Base-by-base conservation (phyloP, 2,888 invertebrate species). In the Minunthozetes semirufus region DNA sequence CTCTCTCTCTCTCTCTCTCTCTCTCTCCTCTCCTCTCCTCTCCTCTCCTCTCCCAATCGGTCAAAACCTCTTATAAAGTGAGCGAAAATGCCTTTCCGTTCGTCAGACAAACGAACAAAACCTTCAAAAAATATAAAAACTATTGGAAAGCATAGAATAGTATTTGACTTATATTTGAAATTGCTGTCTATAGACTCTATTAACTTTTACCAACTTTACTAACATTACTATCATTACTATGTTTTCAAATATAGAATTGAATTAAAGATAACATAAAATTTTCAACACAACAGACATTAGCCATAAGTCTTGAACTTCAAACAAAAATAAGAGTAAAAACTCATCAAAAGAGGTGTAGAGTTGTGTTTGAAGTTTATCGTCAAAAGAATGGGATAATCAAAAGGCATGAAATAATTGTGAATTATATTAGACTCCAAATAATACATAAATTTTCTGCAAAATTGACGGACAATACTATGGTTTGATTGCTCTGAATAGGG, bases 161-260 rank as follows among this genome's bases (percentile, higher is more conserved):
- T 50, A 17, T n/a, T 19, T 50, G n/a, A 59, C 59, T 59, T 25
- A 29, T 59, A 59, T 27, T 25, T 19, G 59, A 59, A 59, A 66
- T 66, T 66, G 42, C 66, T 33, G 66, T 66, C 66, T 66, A 38
- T n/a, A n/a, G n/a, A n/a, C n/a, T n/a, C n/a, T n/a, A n/a, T n/a
- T n/a, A n/a, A n/a, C n/a, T n/a, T n/a, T n/a, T n/a, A n/a, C n/a
- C n/a, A n/a, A n/a, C n/a, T n/a, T n/a, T n/a, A n/a, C n/a, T n/a
- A n/a, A n/a, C n/a, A n/a, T 66, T 63, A 38, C 42, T 66, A 66
- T 66, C n/a, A 66, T 42, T 66, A 66, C n/a, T 66, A 11, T 59
- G 59, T 29, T 59, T 59, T 29, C 25, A 56, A 25, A 1, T 42
- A 42, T 22, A 22, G 22, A 59, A 59, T 59, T 29, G 29, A 27